Percentiles rank a stretch among this genome's conserved stretches.
Evolutionary conservation across 2,888 invertebrate species (phyloP).

Genomic region (Nysson spinosus): DNA sequence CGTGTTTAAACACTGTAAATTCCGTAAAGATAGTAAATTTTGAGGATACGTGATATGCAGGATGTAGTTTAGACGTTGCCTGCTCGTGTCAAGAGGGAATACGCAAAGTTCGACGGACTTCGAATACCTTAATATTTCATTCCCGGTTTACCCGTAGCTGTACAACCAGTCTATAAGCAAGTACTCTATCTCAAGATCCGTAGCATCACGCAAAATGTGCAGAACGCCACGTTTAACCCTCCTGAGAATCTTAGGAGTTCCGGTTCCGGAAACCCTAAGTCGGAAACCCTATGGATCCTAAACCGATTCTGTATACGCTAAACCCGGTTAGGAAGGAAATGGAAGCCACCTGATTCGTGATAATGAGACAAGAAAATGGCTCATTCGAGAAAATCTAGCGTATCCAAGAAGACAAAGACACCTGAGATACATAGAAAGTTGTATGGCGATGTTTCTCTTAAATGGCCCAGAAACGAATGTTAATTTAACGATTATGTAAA

Average conservation of each 20-base stretch:
- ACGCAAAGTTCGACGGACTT: slow-evolving; percentile 62
- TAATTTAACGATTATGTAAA: too few species aligned
- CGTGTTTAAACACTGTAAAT: slow-evolving; percentile 45
- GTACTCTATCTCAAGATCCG: slow-evolving; percentile 34
- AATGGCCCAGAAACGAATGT: too few species aligned
- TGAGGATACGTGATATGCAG: slow-evolving; percentile 39
- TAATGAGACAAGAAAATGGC: too few species aligned
- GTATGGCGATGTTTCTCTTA: too few species aligned
- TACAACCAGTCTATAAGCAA: slow-evolving; percentile 40
- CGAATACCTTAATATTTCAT: slow-evolving; percentile 69
- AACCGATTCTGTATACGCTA: too few species aligned
- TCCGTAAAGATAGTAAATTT: slow-evolving; percentile 50
- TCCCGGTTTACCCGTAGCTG: slow-evolving; percentile 58
- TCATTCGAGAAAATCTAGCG: too few species aligned
- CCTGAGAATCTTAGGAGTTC: slow-evolving; percentile 42
- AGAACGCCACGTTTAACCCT: slow-evolving; percentile 20
- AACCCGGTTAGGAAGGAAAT: too few species aligned
- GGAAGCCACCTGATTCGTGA: too few species aligned
- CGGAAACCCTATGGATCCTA: slow-evolving; percentile 25
- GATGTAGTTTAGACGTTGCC: slow-evolving; percentile 25
- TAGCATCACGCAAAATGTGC: slow-evolving; percentile 22
- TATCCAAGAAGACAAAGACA: too few species aligned
- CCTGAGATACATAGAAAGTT: too few species aligned
- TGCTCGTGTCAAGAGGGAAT: slow-evolving; percentile 54
- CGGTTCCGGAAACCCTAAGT: slow-evolving; percentile 28